Conservation (phyloP, 2,888 invertebrate genomes). For the Platycheirus albimanus region DNA sequence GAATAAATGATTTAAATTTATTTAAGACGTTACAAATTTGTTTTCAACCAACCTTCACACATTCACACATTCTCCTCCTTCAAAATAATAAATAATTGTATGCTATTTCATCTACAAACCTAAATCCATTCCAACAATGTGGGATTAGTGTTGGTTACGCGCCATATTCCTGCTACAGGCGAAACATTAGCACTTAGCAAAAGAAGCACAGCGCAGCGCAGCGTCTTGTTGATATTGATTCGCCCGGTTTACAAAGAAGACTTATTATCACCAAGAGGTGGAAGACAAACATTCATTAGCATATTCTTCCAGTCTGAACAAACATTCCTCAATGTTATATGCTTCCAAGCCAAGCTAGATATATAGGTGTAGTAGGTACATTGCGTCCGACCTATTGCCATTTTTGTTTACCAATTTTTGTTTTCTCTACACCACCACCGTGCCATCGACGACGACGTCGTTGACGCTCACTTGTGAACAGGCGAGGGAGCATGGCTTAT, state of each 20-base stretch:
- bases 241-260: conserved; percentile 34
- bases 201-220: too few relatives aligned
- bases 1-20: too few relatives aligned
- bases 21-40: too few relatives aligned
- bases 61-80: too few relatives aligned
- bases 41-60: too few relatives aligned
- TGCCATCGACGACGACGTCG: too few relatives aligned
- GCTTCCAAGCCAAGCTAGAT: conserved; percentile 5
- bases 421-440: conserved; percentile 33
- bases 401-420: conserved; percentile 50
- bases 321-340: conserved; percentile 46
- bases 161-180: conserved; percentile 10
- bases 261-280: conserved; percentile 37
- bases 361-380: too few relatives aligned
- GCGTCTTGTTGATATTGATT: conserved; percentile 50
- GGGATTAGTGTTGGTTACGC: not conserved
- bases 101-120: conserved; percentile 6
- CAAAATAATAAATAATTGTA: not conserved
- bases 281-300: conserved; percentile 40
- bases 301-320: conserved; percentile 44
- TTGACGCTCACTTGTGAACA: conserved; percentile 6
- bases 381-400: conserved; percentile 21
- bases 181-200: conserved; percentile 23
- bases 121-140: not conserved
- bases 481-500: conserved; percentile 13